A percentile compares a stretch with the other conserved stretches of the same genome.
phyloP scores from a whole-genome alignment of 2,113 vertebrate genomes.

The Semnopithecus entellus region DNA sequence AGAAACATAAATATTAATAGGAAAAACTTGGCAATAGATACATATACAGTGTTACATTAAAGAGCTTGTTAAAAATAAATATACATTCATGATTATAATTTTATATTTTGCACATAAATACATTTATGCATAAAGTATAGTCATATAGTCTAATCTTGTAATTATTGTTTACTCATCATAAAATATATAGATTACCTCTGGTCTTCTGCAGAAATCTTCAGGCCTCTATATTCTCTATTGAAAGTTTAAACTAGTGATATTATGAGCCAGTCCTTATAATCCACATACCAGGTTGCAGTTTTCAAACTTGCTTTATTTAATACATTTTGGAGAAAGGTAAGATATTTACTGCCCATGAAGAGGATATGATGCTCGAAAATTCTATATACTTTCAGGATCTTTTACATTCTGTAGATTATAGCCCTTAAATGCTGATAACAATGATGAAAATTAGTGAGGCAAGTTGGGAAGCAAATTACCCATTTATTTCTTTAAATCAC shows the following conservation, averaged over 20 bases:
- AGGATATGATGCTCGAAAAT: background rate
- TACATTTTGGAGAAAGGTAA: background rate
- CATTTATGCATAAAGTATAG: background rate
- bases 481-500: background rate
- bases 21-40: background rate
- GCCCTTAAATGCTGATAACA: background rate
- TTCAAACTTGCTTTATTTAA: background rate
- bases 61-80: background rate
- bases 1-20: background rate
- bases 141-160: background rate
- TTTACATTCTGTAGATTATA: background rate
- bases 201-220: background rate
- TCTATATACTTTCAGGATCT: background rate
- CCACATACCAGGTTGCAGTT: background rate
- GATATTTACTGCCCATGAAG: background rate
- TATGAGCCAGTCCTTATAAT: background rate
- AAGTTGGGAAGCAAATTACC: background rate
- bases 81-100: background rate
- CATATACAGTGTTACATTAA: background rate
- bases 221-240: background rate
- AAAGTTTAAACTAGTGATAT: background rate
- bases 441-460: background rate
- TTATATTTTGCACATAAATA: background rate
- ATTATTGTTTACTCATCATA: background rate
- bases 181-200: background rate